Evolutionary conservation across 2,797 vertebrate genomes (phyloP).

Genomic region (Simalia tracyae): DNA sequence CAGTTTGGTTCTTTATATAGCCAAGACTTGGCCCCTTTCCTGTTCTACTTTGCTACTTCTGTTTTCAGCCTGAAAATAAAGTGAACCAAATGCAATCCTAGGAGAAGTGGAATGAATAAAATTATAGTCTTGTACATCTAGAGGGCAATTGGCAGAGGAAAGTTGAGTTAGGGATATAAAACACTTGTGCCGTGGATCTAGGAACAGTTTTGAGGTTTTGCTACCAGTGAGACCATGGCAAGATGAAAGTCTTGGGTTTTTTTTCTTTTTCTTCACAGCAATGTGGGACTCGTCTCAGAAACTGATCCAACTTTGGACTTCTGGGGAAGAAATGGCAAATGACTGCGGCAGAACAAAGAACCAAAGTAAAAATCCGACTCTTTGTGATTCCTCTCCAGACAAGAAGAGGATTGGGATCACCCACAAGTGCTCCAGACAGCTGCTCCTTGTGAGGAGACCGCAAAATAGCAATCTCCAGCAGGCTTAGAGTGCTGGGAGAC

Average conservation of each 20-base stretch:
- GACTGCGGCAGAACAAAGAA: too few species aligned
- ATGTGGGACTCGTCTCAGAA: too few species aligned
- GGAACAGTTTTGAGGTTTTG: not conserved
- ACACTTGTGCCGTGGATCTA: not conserved
- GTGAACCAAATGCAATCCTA: not conserved
- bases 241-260: not conserved
- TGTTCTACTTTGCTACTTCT: not conserved
- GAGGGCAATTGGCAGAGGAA: not conserved
- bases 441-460: too few species aligned
- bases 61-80: not conserved
- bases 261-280: not conserved
- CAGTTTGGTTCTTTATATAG: not conserved
- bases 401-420: too few species aligned
- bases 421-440: too few species aligned
- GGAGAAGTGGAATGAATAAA: not conserved
- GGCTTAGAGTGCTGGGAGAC: too few species aligned
- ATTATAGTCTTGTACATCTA: not conserved
- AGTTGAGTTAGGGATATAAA: not conserved
- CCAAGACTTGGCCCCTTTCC: not conserved
- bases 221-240: not conserved
- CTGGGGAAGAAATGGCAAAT: too few species aligned
- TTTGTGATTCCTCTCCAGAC: too few species aligned
- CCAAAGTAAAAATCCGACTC: too few species aligned
- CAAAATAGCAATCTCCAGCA: too few species aligned
- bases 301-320: too few species aligned